Conservation (phyloP, 1,140 invertebrate species). For the Chelonus insularis region DNA sequence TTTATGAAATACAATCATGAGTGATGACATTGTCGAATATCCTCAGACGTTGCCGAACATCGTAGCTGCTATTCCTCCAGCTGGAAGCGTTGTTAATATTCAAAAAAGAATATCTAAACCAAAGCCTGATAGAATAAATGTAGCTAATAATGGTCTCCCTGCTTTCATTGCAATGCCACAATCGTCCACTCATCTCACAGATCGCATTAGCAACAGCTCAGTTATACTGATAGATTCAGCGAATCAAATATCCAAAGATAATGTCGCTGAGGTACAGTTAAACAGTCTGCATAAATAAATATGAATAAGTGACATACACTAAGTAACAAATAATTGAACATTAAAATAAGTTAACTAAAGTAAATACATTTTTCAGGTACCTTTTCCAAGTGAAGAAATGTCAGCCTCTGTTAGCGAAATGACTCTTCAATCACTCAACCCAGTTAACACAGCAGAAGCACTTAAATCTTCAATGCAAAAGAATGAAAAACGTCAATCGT, state of each 20-base stretch:
- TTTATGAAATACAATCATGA: slow-evolving; percentile 7
- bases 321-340: no score
- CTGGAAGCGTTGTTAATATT: slow-evolving; percentile 29
- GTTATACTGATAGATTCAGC: slow-evolving; percentile 45
- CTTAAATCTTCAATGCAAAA: slow-evolving; percentile 38
- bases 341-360: no score
- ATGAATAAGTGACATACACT: not conserved
- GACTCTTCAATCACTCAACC: slow-evolving; percentile 47
- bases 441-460: slow-evolving; percentile 31
- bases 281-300: not conserved
- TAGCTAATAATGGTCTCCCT: slow-evolving; percentile 40
- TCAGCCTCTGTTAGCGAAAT: slow-evolving; percentile 48
- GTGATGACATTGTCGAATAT: slow-evolving; percentile 19
- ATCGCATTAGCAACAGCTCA: slow-evolving; percentile 51
- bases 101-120: slow-evolving; percentile 32
- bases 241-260: slow-evolving; percentile 54
- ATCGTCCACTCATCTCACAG: slow-evolving; percentile 48
- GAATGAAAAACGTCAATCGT: slow-evolving; percentile 44
- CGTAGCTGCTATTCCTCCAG: slow-evolving; percentile 31
- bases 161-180: slow-evolving; percentile 54
- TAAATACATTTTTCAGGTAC: slow-evolving; percentile 35
- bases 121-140: slow-evolving; percentile 19
- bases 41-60: slow-evolving; percentile 17
- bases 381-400: slow-evolving; percentile 46
- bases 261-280: slow-evolving; percentile 45